These are phyloP conservation scores for Uropsilus gracilis DNA, from an alignment of 2,113 vertebrate species.

Conservation along the genomic window DNA sequence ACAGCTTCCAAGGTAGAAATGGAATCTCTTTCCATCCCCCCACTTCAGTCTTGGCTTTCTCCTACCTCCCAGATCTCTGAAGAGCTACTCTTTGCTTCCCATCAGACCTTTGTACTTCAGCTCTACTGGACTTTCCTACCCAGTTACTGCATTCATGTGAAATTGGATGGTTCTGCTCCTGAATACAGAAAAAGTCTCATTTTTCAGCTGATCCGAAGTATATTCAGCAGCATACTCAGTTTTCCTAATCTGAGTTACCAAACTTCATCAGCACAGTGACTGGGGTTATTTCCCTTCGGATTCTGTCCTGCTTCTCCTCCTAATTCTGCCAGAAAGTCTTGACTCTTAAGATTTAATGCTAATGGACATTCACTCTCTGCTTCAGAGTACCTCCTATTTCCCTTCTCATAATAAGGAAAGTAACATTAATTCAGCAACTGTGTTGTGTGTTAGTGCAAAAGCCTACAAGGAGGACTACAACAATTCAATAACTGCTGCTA, in stretches of 20 bases:
- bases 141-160: neutral
- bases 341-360: neutral
- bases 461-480: no score
- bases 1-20: neutral
- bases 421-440: neutral
- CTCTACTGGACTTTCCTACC: neutral
- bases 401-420: neutral
- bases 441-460: no score
- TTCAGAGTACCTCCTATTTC: neutral
- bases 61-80: neutral
- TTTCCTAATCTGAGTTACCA: neutral
- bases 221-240: neutral
- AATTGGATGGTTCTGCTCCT: no score
- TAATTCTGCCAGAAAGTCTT: constrained; percentile 19
- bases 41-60: neutral
- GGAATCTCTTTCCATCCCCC: neutral
- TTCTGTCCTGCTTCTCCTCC: neutral
- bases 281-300: neutral
- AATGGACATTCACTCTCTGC: neutral
- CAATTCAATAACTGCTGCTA: no score
- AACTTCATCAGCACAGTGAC: neutral
- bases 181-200: neutral
- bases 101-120: neutral
- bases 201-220: neutral
- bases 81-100: neutral